Conservation (phyloP, 2,888 invertebrate genomes). For the Priocnemis perturbator region DNA sequence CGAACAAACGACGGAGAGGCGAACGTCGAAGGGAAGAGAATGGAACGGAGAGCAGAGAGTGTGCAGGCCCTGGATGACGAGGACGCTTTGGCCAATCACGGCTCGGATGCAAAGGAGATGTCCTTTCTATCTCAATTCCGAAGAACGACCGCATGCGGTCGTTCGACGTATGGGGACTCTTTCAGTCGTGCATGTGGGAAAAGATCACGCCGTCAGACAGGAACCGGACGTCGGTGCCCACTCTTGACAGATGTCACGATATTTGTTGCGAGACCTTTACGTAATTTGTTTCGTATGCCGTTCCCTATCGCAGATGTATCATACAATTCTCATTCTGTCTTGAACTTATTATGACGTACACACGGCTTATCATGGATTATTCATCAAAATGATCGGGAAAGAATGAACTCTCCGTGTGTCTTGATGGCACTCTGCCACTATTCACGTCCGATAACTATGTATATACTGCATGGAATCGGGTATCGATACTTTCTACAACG, state of each 20-base stretch:
- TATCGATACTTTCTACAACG: background rate
- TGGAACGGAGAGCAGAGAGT: background rate
- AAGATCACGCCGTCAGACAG: conserved; percentile 11
- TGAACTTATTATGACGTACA: too few species aligned
- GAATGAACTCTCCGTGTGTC: too few species aligned
- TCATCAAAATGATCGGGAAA: background rate
- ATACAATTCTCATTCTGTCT: too few species aligned
- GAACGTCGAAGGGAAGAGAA: background rate
- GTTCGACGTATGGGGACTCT: conserved; percentile 41
- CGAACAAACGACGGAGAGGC: background rate
- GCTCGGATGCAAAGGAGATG: conserved; percentile 1
- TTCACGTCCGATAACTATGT: background rate
- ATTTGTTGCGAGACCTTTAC: background rate
- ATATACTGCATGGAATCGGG: background rate
- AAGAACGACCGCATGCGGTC: conserved; percentile 14
- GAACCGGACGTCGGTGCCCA: conserved; percentile 6
- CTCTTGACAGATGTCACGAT: conserved; percentile 8
- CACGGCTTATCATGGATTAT: too few species aligned
- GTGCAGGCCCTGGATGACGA: background rate
- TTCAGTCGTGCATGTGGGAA: conserved; percentile 67
- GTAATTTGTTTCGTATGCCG: too few species aligned
- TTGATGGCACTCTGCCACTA: background rate
- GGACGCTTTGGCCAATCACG: background rate
- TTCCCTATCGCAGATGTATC: too few species aligned
- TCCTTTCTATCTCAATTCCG: conserved; percentile 13